Conservation (phyloP, 2,888 invertebrate genomes). For the Hyles lineata region DNA sequence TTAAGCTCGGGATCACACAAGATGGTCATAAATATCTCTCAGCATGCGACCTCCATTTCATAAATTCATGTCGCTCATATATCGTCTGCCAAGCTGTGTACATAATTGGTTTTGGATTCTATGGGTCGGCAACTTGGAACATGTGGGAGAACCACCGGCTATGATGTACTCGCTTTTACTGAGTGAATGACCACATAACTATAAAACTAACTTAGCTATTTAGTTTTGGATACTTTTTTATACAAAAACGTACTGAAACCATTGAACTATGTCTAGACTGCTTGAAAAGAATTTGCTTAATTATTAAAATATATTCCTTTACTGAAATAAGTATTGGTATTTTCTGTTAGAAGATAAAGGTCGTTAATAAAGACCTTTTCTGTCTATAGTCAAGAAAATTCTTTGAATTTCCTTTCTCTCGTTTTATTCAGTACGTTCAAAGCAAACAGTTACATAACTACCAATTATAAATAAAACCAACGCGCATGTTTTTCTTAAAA, state of each 20-base stretch:
- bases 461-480: too few species aligned
- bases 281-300: background rate
- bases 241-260: background rate
- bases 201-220: background rate
- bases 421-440: too few species aligned
- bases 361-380: too few species aligned
- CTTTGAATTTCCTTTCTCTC: too few species aligned
- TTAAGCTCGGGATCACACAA: slow-evolving; percentile 31
- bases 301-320: too few species aligned
- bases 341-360: too few species aligned
- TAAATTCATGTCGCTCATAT: slow-evolving; percentile 59
- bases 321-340: too few species aligned
- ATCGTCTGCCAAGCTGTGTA: slow-evolving; percentile 65
- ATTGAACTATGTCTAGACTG: background rate
- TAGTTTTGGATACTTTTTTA: background rate
- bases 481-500: too few species aligned
- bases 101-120: slow-evolving; percentile 70
- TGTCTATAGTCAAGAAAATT: too few species aligned
- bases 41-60: slow-evolving; percentile 43
- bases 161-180: background rate
- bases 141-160: slow-evolving; percentile 37
- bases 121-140: slow-evolving; percentile 51
- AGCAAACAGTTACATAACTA: too few species aligned
- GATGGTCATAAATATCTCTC: slow-evolving; percentile 30
- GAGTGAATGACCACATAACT: background rate